Conservation (phyloP, 2,797 vertebrate species). For the Microcaecilia unicolor region DNA sequence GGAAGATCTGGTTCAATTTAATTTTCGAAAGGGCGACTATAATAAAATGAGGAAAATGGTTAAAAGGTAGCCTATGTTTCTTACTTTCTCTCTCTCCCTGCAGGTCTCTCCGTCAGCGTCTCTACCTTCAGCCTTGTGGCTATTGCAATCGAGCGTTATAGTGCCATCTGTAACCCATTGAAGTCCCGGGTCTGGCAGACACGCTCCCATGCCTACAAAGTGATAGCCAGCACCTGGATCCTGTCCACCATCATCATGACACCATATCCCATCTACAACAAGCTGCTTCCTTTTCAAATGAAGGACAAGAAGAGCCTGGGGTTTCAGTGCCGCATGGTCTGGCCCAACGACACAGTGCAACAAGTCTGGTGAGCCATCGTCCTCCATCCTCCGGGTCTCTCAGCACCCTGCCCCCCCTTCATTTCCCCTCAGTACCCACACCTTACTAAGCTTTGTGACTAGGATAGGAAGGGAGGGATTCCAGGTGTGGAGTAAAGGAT, state of each 20-base stretch:
- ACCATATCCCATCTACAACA: conserved; percentile 81
- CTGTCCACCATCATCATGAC: conserved; percentile 82
- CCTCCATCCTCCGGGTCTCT: background rate
- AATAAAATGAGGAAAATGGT: too few species aligned
- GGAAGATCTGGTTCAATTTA: too few species aligned
- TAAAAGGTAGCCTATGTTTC: too few species aligned
- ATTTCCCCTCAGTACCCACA: too few species aligned
- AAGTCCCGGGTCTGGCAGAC: conserved; percentile 93
- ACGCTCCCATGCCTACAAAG: conserved; percentile 83
- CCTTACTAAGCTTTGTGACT: too few species aligned
- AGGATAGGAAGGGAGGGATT: too few species aligned
- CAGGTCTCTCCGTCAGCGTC: conserved; percentile 92
- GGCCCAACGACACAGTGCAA: conserved; percentile 61
- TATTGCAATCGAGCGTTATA: conserved; percentile 91
- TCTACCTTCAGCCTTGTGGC: conserved; percentile 92
- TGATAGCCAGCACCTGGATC: conserved; percentile 81
- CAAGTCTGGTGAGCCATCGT: conserved; percentile 74
- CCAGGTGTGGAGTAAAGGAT: too few species aligned
- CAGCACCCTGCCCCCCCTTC: too few species aligned
- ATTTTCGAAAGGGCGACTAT: too few species aligned
- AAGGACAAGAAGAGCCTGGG: conserved; percentile 2
- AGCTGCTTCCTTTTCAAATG: conserved; percentile 35
- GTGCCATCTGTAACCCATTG: conserved; percentile 89
- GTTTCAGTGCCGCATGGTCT: conserved; percentile 68
- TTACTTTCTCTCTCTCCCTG: background rate